Percentiles rank a stretch among this genome's conserved stretches.
phyloP scores from a whole-genome alignment of 1,140 invertebrate species.

The Odontomachus brunneus region DNA sequence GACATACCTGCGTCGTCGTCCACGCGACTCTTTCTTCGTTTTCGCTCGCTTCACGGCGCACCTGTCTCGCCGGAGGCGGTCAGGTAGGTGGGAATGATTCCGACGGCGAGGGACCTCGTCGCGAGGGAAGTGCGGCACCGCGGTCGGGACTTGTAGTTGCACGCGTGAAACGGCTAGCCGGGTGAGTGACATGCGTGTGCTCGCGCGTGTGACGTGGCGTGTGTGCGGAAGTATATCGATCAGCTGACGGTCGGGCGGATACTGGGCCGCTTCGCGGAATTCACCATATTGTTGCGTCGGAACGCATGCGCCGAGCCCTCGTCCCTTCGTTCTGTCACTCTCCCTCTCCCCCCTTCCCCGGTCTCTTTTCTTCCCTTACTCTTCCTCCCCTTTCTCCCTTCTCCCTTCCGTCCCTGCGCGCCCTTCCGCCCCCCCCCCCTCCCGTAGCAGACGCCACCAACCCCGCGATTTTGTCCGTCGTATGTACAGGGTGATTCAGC shows the following conservation, averaged over 20 bases:
- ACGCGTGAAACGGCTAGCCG: slow-evolving; percentile 67
- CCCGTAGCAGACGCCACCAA: too few relatives aligned
- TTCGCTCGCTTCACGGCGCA: too few relatives aligned
- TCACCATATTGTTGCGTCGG: slow-evolving; percentile 79
- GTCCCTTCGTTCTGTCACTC: slow-evolving; percentile 44
- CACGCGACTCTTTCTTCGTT: too few relatives aligned
- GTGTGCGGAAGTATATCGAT: slow-evolving; percentile 80
- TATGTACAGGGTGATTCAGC: slow-evolving; percentile 46
- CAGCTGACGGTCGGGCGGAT: slow-evolving; percentile 84
- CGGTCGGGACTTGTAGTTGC: slow-evolving; percentile 30
- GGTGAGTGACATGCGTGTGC: slow-evolving; percentile 75
- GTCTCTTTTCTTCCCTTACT: slow-evolving; percentile 26
- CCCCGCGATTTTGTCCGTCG: background rate
- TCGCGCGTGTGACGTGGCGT: slow-evolving; percentile 73
- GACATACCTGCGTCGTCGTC: too few relatives aligned
- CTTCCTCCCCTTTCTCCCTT: slow-evolving; percentile 39
- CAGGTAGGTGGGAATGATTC: too few relatives aligned
- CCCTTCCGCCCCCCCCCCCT: background rate
- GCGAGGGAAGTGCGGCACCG: slow-evolving; percentile 45
- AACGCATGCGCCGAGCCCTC: slow-evolving; percentile 78
- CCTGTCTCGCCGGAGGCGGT: too few relatives aligned
- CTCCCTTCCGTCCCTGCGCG: too few relatives aligned
- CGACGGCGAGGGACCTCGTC: slow-evolving; percentile 14
- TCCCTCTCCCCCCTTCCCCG: too few relatives aligned
- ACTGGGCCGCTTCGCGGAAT: slow-evolving; percentile 81